Conservation (phyloP, 2,113 vertebrate genomes). For the Helogale parvula region DNA sequence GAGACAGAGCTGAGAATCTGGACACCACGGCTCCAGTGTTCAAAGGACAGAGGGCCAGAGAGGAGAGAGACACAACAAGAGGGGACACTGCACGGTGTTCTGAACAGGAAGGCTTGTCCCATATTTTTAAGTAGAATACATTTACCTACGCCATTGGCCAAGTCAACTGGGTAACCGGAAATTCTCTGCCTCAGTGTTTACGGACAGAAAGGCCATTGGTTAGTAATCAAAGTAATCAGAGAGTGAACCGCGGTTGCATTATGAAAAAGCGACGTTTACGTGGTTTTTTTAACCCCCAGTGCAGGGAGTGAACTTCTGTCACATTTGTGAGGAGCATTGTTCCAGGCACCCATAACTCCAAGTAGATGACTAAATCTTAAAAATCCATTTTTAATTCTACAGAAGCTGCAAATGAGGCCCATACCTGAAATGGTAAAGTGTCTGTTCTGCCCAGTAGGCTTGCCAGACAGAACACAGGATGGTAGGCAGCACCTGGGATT, state of each 20-base stretch:
- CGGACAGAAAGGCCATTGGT: not conserved
- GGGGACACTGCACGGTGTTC: not conserved
- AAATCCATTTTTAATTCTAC: conserved; percentile 14
- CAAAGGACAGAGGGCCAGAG: not conserved
- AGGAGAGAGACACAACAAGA: not conserved
- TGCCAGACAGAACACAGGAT: not conserved
- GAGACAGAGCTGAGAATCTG: not conserved
- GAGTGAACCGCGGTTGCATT: not conserved
- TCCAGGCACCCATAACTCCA: not conserved
- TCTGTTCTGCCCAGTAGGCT: not conserved
- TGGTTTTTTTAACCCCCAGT: not conserved
- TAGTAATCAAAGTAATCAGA: not conserved
- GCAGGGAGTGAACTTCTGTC: not conserved
- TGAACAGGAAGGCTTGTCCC: not conserved
- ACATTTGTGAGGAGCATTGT: not conserved
- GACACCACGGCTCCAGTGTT: not conserved
- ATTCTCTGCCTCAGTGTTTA: not conserved
- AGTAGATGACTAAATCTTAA: not conserved
- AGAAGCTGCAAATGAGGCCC: not conserved
- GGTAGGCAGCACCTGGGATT: not conserved
- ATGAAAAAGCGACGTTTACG: not conserved
- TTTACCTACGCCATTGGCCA: not conserved
- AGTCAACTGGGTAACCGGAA: not conserved
- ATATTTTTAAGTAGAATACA: not conserved
- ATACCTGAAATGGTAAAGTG: not conserved